Conservation (phyloP, 2,113 vertebrate genomes). For the Catharus minimus region DNA sequence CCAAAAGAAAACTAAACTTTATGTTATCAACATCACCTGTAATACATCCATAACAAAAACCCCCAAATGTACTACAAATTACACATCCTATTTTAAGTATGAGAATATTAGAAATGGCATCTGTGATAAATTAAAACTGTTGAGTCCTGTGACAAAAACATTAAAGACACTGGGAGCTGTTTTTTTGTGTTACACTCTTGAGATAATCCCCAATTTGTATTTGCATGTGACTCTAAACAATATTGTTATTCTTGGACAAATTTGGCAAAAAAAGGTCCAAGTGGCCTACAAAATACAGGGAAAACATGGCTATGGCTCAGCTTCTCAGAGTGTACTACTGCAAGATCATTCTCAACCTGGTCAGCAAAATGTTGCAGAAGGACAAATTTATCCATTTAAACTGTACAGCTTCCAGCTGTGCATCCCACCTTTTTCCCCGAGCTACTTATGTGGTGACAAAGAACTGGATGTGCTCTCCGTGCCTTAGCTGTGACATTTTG, state of each 20-base stretch:
- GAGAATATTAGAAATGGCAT: not conserved
- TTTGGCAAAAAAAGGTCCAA: not conserved
- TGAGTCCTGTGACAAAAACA: not conserved
- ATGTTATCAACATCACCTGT: not conserved
- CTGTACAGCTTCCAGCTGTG: not conserved
- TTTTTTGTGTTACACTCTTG: not conserved
- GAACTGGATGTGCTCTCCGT: fast-evolving
- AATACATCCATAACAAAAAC: not conserved
- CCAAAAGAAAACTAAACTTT: not conserved
- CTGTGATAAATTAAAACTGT: not conserved
- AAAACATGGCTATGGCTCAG: not conserved
- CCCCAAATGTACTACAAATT: not conserved
- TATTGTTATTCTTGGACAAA: not conserved
- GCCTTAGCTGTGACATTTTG: not conserved
- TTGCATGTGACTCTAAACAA: not conserved
- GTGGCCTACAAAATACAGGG: not conserved
- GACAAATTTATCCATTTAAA: not conserved
- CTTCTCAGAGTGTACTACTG: not conserved
- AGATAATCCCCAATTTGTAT: not conserved
- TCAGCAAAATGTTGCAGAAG: not conserved
- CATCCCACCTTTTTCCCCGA: not conserved
- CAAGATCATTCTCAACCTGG: not conserved
- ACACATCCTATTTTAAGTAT: not conserved
- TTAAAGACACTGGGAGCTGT: not conserved
- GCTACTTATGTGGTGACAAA: not conserved